Conservation (phyloP, 2,888 invertebrate species). For the Panzeria rudis region DNA sequence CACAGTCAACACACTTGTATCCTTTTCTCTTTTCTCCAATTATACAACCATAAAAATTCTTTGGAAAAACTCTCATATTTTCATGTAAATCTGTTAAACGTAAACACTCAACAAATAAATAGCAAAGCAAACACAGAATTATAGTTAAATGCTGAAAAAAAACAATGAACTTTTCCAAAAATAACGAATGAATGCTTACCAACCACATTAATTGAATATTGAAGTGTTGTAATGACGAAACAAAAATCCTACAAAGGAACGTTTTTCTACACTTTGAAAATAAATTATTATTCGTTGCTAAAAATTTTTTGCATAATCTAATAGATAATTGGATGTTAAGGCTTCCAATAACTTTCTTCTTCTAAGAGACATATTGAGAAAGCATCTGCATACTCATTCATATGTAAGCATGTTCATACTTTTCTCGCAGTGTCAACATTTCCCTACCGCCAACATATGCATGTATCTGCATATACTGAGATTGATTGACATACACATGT, state of each 20-base stretch:
- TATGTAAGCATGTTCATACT: no score
- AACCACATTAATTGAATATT: constrained; percentile 52
- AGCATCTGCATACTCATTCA: no score
- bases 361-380: no score
- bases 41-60: neutral
- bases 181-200: constrained; percentile 32
- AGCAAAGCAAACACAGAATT: constrained; percentile 13
- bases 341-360: no score
- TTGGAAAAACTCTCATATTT: constrained; percentile 10
- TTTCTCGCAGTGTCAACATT: constrained; percentile 8
- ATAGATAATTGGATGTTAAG: no score
- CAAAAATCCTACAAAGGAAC: neutral
- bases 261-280: constrained; percentile 27
- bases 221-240: constrained; percentile 35
- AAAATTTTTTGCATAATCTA: no score
- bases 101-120: constrained; percentile 58
- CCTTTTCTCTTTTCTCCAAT: neutral
- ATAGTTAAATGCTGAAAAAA: constrained; percentile 14
- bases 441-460: neutral
- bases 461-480: neutral
- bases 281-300: no score
- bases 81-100: constrained; percentile 58
- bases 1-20: constrained; percentile 9
- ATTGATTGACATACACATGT: no score
- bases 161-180: constrained; percentile 48